Evolutionary conservation across 2,113 vertebrate species (phyloP).

Genomic region (Agapornis roseicollis): DNA sequence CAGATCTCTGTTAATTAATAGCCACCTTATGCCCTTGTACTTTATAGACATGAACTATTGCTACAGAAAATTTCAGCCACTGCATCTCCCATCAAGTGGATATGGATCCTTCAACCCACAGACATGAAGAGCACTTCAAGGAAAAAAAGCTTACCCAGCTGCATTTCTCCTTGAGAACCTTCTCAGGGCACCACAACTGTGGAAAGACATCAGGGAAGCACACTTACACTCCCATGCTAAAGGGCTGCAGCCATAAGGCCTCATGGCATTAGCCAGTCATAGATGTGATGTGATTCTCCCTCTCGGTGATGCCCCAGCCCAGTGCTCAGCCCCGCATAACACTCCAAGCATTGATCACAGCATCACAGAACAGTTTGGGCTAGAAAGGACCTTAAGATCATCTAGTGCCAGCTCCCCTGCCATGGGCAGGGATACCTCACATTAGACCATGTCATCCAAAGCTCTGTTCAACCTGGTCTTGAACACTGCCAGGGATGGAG

Average conservation of each 20-base stretch:
- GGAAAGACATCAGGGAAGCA: not conserved
- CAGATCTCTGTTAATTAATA: not conserved
- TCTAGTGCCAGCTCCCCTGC: not conserved
- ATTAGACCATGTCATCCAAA: not conserved
- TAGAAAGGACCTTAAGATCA: not conserved
- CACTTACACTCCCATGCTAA: not conserved
- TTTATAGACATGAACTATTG: not conserved
- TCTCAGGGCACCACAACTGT: not conserved
- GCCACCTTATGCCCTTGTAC: not conserved
- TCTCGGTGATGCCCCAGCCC: not conserved
- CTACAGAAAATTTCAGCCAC: not conserved
- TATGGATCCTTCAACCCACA: not conserved
- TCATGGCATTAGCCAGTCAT: not conserved
- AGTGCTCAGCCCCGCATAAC: not conserved
- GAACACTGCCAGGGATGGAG: not conserved
- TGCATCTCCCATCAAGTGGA: not conserved
- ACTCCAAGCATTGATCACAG: not conserved
- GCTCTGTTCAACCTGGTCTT: not conserved
- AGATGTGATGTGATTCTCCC: not conserved
- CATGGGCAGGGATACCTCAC: not conserved
- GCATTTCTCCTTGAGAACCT: not conserved
- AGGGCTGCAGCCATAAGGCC: not conserved
- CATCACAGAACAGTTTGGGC: not conserved
- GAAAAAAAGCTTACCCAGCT: not conserved
- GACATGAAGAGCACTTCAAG: not conserved